Evolutionary conservation across 2,797 vertebrate species (phyloP).

Genomic region (Halcyon chelicuti): DNA sequence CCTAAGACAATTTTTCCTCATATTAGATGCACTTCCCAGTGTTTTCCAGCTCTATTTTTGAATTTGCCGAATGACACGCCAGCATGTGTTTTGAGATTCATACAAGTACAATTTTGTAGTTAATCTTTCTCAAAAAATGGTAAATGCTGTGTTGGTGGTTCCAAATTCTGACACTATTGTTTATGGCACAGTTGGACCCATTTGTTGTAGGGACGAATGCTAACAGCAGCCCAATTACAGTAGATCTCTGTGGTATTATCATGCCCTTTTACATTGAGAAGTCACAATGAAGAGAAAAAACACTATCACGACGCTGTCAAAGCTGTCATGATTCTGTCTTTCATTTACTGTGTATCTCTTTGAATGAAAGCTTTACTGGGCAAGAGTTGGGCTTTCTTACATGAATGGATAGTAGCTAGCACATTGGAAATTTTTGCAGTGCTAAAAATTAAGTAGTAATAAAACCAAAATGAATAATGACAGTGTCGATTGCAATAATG

Average conservation of each 20-base stretch:
- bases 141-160: neutral
- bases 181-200: neutral
- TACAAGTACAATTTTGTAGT: neutral
- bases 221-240: neutral
- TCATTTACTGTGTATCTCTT: neutral
- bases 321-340: neutral
- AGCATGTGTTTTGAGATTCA: neutral
- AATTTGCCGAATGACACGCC: neutral
- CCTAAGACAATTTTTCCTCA: neutral
- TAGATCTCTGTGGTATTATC: neutral
- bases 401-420: neutral
- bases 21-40: neutral
- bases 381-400: neutral
- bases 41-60: neutral
- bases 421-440: neutral
- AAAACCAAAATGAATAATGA: neutral
- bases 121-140: neutral
- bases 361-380: neutral
- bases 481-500: neutral
- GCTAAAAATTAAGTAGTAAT: neutral
- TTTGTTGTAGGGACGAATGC: neutral
- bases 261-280: neutral
- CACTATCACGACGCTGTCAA: too few relatives aligned
- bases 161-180: neutral
- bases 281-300: neutral